A percentile compares a stretch with the other conserved stretches of the same genome.
Conservation (phyloP, 1,140 invertebrate genomes). For the Drosophila yakuba region DNA sequence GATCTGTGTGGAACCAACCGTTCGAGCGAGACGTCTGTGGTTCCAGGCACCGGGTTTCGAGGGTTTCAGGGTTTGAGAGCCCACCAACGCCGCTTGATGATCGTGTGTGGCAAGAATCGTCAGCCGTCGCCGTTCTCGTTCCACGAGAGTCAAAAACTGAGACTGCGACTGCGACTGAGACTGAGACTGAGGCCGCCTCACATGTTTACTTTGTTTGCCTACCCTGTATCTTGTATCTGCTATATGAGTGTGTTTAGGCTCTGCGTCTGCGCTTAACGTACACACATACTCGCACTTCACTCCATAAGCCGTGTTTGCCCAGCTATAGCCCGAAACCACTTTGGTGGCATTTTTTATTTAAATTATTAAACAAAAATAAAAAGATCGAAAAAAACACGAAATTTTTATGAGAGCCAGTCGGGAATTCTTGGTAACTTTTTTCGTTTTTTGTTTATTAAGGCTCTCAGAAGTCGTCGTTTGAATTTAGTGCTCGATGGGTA, state of each 20-base stretch:
- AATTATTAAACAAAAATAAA: conserved; percentile 73
- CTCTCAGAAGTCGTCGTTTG: conserved; percentile 40
- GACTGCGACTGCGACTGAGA: conserved; percentile 40
- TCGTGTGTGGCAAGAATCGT: conserved; percentile 68
- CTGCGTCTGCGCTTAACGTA: conserved; percentile 66
- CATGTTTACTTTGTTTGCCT: conserved; percentile 52
- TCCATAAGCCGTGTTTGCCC: conserved; percentile 51
- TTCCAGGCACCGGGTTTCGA: conserved; percentile 30
- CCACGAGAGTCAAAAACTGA: conserved; percentile 50
- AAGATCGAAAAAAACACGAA: conserved; percentile 28
- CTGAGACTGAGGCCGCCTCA: conserved; percentile 51
- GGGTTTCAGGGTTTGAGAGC: conserved; percentile 27
- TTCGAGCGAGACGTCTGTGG: conserved; percentile 37
- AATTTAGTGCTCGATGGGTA: conserved; percentile 20
- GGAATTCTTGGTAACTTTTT: conserved; percentile 8
- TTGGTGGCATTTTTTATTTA: conserved; percentile 79
- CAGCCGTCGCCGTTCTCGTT: conserved; percentile 41
- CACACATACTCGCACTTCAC: conserved; percentile 30
- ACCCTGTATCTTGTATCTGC: conserved; percentile 16
- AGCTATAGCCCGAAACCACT: conserved; percentile 65
- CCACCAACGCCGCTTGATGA: conserved; percentile 78
- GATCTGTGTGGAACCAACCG: conserved; percentile 15
- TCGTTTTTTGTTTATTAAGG: conserved; percentile 14
- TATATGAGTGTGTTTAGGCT: conserved; percentile 62
- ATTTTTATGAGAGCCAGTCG: conserved; percentile 25